Evolutionary conservation across 2,888 invertebrate species (phyloP).

Genomic region (Mechanitis mazaeus): DNA sequence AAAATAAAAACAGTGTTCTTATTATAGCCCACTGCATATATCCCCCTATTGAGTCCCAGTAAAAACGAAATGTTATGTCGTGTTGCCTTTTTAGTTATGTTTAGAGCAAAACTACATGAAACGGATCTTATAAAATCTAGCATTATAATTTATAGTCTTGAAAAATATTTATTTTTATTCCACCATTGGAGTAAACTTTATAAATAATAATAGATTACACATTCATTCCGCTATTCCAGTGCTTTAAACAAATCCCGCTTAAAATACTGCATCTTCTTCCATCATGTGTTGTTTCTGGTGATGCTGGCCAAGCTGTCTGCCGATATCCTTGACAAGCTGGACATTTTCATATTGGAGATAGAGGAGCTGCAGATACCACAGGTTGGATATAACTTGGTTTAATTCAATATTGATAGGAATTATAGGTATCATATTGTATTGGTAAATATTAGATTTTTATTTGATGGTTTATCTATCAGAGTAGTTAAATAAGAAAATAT

Average conservation of each 20-base stretch:
- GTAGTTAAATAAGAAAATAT: too few species aligned
- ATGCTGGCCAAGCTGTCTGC: slow-evolving; percentile 95
- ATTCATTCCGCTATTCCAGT: slow-evolving; percentile 73
- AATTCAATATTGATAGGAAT: too few species aligned
- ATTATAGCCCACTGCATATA: neutral
- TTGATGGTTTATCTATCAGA: too few species aligned
- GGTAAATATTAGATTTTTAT: too few species aligned
- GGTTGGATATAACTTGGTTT: slow-evolving; percentile 34
- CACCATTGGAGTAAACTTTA: slow-evolving; percentile 7
- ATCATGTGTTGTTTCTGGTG: slow-evolving; percentile 90
- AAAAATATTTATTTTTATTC: too few species aligned
- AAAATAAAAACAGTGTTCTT: slow-evolving; percentile 5
- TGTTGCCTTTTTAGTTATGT: neutral
- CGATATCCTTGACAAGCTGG: slow-evolving; percentile 93
- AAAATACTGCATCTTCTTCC: slow-evolving; percentile 95
- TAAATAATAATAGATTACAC: neutral
- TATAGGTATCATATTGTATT: too few species aligned
- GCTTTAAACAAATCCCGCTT: slow-evolving; percentile 96
- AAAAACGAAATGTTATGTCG: too few species aligned
- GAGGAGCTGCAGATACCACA: slow-evolving; percentile 95
- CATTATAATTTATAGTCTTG: too few species aligned
- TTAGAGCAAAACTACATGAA: neutral
- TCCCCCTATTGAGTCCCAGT: too few species aligned
- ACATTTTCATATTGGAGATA: slow-evolving; percentile 95
- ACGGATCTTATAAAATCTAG: neutral